Evolutionary conservation across 37 sponge, comb jelly and placozoan species (phyloP), one percentile per base, ranked within the genome.

Genomic region (Trichoplax adhaerens): DNA sequence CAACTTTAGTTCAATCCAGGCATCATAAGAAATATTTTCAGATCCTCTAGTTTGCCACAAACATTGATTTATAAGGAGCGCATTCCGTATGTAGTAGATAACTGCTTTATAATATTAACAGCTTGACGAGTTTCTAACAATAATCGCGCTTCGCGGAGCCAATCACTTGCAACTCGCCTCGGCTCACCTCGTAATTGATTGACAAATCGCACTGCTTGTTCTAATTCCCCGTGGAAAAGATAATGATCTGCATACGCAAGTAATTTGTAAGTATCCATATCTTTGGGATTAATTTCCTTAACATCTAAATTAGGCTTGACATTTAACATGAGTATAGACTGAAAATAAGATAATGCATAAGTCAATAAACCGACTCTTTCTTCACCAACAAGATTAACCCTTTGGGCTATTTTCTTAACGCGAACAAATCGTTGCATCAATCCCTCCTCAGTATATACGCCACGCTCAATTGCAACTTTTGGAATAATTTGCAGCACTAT

Each of bases 91-190:
- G 29, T 29, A 29, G 29, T 29, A 29, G 29, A 29, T 29, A 29
- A 29, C 29, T 29, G 29, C 62, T 60, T 10, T 48, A 89, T 70
- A 1, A 83, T 77, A 55, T 46, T 70, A 52, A 84, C 68, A 55
- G 92, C 85, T 48, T 91, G 92, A 5, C 55, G 59, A 4, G 88
- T 87, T 60, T 87, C 85, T 52, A 87, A 66, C 64, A 85, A 86
- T 47, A 79, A 58, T 54, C 82, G 57, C 0, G 82, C 85, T 66
- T 91, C 85, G 1, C n/a, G 53, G 61, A 91, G 65, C 92, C 92
- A 91, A 65, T 91, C 92, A 52, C 55, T 68, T 6, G 88, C 92
- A 7, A 91, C 78, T n/a, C 79, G 54, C 58, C 72, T 70, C 0
- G 92, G 74, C 72, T 87, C 89, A 65, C 88, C 88, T 55, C 57